Conservation (phyloP, 2,113 vertebrate genomes). For the Melospiza georgiana region DNA sequence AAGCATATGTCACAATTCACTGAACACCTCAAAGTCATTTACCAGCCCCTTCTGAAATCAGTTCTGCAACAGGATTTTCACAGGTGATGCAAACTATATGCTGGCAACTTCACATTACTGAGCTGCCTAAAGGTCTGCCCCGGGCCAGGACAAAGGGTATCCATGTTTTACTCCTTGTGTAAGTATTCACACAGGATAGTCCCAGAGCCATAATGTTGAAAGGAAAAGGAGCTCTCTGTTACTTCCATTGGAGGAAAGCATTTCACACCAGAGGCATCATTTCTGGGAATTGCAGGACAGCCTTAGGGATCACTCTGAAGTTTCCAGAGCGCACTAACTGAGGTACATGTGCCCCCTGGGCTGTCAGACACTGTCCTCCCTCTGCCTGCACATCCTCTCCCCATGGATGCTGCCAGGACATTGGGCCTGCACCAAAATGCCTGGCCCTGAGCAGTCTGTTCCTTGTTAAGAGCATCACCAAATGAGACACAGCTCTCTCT, state of each 20-base stretch:
- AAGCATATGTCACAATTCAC: not conserved
- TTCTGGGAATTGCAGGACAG: not conserved
- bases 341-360: rapidly evolving
- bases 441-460: not conserved
- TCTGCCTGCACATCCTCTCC: not conserved
- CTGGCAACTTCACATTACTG: not conserved
- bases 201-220: not conserved
- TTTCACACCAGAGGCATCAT: not conserved
- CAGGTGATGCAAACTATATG: not conserved
- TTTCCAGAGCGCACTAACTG: not conserved
- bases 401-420: not conserved
- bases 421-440: not conserved
- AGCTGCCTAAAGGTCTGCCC: not conserved
- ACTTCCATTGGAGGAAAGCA: not conserved
- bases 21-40: not conserved
- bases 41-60: not conserved
- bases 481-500: not conserved
- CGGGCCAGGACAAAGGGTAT: not conserved
- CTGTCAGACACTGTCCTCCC: not conserved
- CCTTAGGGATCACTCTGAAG: not conserved
- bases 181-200: not conserved
- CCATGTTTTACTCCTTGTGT: not conserved
- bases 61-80: not conserved
- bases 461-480: not conserved
- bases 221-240: not conserved